Base-by-base conservation (phyloP, 2,797 vertebrate genomes). In the Distichodus sexfasciatus region DNA sequence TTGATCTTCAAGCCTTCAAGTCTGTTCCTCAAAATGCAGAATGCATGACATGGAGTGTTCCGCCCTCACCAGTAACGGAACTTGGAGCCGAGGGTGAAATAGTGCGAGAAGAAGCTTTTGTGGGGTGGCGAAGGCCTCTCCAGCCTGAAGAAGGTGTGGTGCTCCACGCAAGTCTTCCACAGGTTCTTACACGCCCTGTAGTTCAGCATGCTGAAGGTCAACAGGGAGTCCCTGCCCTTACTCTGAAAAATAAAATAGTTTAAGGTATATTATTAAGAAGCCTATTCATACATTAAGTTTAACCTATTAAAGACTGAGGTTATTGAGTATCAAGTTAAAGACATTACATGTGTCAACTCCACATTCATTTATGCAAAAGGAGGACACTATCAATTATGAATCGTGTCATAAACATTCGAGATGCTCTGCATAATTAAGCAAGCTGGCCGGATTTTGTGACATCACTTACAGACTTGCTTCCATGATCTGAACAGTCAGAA, bases 191-290 rank as follows among this genome's bases (percentile, higher is more conserved):
- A 99, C 1, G 95, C 94, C 80, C 96, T 87, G 66, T 99, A 99
- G 88, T 96, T 98, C 85, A 95, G 93, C 96, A 98, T 98, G 84
- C 96, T 98, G 91, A 98, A 99, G 59, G 94, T 95, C 83, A 98
- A 73, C 81, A 99, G 87, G 0, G 92, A 93, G 88, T 98, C 96
- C 81, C 96, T 90, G 61, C 92, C 92, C 86, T 98, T 96, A 1
- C 87, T 91, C 97, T 99, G 87, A 38, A 44, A 33, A 43, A 43
- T 17, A 14, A n/a, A n/a, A n/a, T n/a, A n/a, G n/a, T n/a, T n/a
- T n/a, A n/a, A n/a, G n/a, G n/a, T n/a, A n/a, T n/a, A n/a, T n/a
- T n/a, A n/a, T n/a, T n/a, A n/a, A n/a, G n/a, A n/a, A n/a, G n/a
- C n/a, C n/a, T n/a, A n/a, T n/a, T n/a, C n/a, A n/a, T n/a, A n/a